Base-by-base conservation (phyloP, 2,888 invertebrate genomes). In the Pollenia labialis region DNA sequence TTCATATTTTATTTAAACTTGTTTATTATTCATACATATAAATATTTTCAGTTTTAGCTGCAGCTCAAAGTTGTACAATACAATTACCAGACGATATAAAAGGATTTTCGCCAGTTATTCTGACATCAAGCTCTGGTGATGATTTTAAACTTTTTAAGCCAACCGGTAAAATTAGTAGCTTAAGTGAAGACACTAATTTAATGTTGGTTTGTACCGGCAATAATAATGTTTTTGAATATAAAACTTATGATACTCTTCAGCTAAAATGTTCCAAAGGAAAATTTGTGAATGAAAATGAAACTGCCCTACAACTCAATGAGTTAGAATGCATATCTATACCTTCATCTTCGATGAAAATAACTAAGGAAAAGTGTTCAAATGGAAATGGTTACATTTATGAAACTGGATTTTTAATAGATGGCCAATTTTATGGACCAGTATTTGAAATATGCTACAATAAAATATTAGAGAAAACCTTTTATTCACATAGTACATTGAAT, bases 401-500 rank as follows among this genome's bases (percentile, higher is more conserved):
- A 58, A 88, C 90, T 46, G 91, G 91, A 40, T 91, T 89, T 68
- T 58, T 71, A 42, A 82, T 88, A 12, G 60, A 87, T n/a, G 32
- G 8, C 4, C 32, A 87, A 16, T 74, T 86, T 46, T 88, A 86
- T 81, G 85, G 76, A 1, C 80, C 77, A 23, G 77, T 86, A 32
- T 87, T 85, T 62, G 79, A 71, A 48, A 85, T 87, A 42, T 88
- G 88, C 60, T 87, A 87, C 52, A 83, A 54, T 42, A 85, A 80
- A 62, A 50, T 62, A 18, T 90, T 89, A 6, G 93, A 93, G 75
- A 89, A 89, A 14, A 90, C 93, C 9, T 87, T 93, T 12, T 94
- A 93, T 85, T 89, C 93, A 0, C 90, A 90, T 46, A 93, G 93
- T 88, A 88, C 81, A 2, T 81, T 94, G 23, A 91, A 93, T 89